Base-by-base conservation (phyloP, 1,140 invertebrate genomes). In the Scaptomyza graminum region DNA sequence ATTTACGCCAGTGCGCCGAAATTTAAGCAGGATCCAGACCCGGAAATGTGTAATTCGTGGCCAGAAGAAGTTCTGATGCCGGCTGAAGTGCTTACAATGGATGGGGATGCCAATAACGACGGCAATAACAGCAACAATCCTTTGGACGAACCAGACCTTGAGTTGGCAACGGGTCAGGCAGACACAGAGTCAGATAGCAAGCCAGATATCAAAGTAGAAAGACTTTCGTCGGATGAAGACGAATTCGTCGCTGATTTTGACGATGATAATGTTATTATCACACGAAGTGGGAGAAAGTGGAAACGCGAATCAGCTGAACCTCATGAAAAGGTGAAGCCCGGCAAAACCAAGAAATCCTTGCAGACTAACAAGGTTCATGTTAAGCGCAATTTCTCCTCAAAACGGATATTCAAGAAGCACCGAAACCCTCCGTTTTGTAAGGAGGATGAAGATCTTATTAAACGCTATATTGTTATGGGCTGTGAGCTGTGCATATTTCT, bases 401-500 rank as follows among this genome's bases (percentile, higher is more conserved):
- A 76, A 16, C 64, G 84, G 9, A 76, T 77, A 11, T 83, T 88
- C 1, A 89, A 74, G 34, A 79, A 79, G 44, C 68, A 83, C 44
- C 65, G 81, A 1, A 73, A 77, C 55, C 83, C 83, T 0, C 83
- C 83, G 8, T 88, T 88, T 31, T 88, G 83, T 43, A 83, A 88
- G 41, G 69, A 88, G 22, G 90, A 91, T 28, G 90, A 91, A 13
- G 90, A 90, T 25, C 57, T 91, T 1, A 87, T 91, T 2, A 83
- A 84, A 43, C 83, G 83, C 12, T 87, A 90, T 56, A 78, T 91
- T 47, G 82, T 85, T n/a, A 90, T 91, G 90, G 85, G 72, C 43
- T 91, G 90, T 56, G 85, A 91, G 41, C 61, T 91, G 31, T 91
- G 90, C 52, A 77, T 87, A 39, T 91, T 90, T 46, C 59, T 91